Percentiles rank a stretch among this genome's conserved stretches.
Evolutionary conservation across 1,140 invertebrate genomes (phyloP).

Genomic region (Sarcophaga peregrina): DNA sequence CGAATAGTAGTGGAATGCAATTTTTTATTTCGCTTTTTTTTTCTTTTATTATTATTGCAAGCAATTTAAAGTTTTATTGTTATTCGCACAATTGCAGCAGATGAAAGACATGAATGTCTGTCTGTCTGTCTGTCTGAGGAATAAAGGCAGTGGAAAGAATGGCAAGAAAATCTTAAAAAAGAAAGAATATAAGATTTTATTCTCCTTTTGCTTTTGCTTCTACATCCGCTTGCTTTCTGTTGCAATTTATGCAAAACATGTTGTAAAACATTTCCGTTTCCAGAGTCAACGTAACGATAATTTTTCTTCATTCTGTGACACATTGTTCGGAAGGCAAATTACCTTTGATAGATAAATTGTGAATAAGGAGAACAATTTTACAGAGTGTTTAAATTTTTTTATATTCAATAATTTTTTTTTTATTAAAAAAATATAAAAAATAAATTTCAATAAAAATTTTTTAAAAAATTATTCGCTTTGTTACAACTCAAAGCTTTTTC

Average conservation of each 20-base stretch:
- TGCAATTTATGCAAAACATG: constrained; percentile 36
- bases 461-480: no score
- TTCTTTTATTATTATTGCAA: constrained; percentile 22
- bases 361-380: neutral
- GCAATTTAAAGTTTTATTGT: constrained; percentile 33
- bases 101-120: neutral
- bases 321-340: no score
- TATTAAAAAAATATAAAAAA: no score
- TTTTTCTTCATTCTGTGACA: neutral
- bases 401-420: no score
- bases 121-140: neutral
- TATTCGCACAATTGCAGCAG: neutral
- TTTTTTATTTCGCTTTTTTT: no score
- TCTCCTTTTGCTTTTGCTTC: neutral
- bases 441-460: no score
- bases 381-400: no score
- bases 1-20: neutral
- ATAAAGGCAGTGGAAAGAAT: neutral
- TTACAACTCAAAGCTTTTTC: no score
- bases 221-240: neutral
- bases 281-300: neutral
- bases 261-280: constrained; percentile 29
- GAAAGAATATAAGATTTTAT: neutral
- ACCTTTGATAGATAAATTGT: no score
- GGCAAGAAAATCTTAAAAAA: neutral